Conservation (phyloP, 2,888 invertebrate species). For the Chloroclysta siterata region DNA sequence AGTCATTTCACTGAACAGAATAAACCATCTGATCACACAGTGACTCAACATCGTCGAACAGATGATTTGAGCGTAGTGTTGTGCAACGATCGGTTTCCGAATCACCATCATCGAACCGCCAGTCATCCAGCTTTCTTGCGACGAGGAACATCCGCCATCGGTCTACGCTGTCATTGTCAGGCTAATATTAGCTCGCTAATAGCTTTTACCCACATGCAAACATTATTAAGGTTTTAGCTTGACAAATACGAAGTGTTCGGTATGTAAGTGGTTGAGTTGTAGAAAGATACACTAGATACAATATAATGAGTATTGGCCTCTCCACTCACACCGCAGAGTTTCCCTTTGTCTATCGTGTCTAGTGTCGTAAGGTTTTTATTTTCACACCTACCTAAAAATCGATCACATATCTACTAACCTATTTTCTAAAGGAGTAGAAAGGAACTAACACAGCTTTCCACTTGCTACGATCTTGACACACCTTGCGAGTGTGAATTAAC, state of each 20-base stretch:
- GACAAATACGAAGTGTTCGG: not conserved
- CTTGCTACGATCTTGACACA: too few relatives aligned
- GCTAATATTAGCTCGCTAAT: slow-evolving; percentile 11
- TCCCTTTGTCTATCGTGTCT: too few relatives aligned
- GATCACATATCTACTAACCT: too few relatives aligned
- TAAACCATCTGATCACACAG: slow-evolving; percentile 26
- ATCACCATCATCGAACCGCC: not conserved
- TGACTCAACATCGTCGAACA: slow-evolving; percentile 15
- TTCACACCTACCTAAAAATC: too few relatives aligned
- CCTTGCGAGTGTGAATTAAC: too few relatives aligned
- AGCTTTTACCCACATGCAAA: slow-evolving; percentile 22
- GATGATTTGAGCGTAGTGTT: slow-evolving; percentile 6
- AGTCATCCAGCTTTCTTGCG: slow-evolving; percentile 22
- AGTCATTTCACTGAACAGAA: slow-evolving; percentile 7
- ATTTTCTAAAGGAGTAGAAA: too few relatives aligned
- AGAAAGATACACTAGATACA: too few relatives aligned
- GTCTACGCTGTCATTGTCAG: slow-evolving; percentile 9
- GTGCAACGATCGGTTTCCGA: slow-evolving; percentile 11
- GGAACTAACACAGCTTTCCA: too few relatives aligned
- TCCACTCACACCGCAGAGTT: too few relatives aligned
- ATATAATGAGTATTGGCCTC: too few relatives aligned
- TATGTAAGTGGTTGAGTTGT: too few relatives aligned
- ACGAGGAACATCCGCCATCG: slow-evolving; percentile 17
- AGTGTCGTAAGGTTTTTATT: too few relatives aligned
- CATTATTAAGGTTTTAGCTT: not conserved